Evolutionary conservation across 1,140 invertebrate species (phyloP), one percentile per base, ranked within the genome.

Genomic region (Drosophila truncata): DNA sequence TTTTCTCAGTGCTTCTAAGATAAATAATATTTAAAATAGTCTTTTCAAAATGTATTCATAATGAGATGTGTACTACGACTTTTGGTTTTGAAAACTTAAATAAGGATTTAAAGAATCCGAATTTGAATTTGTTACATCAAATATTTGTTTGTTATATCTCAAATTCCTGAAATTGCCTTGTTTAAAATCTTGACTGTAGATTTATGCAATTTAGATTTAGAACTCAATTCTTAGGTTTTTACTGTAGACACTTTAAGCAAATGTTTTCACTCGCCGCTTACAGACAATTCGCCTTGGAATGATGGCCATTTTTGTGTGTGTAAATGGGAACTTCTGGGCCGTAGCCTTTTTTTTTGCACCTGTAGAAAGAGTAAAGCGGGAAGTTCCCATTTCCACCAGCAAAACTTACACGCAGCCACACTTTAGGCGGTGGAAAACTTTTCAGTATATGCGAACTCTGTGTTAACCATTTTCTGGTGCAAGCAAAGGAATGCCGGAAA

Each of bases 401-500:
- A 31, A 62, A 41, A 37, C 46, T 42, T 54, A 57, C 73, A 9
- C 0, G 10, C 31, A 33, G 31, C 55, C 60, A 44, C 25, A 49
- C 25, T 65, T 47, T 54, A 50, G 54, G 60, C 60, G 66, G 59
- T 76, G 65, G 78, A 65, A 79, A 79, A 82, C 47, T 80, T 72
- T 85, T 58, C 61, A 80, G 80, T 83, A 82, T 87, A 80, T 80
- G 75, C 50, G 58, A 33, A 62, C 27, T 58, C 29, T 71, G 47
- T 65, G 33, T 52, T 46, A 58, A 59, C 66, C 74, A 86, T 81
- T 69, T 69, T 81, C 72, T 82, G 69, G 47, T 77, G 76, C 35
- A 62, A 76, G 80, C 71, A 73, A 67, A 83, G 80, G 84, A 87
- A 87, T 87, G 77, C 83, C 77, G 82, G 72, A 87, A 83, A 87